A percentile compares a stretch with the other conserved stretches of the same genome.
Evolutionary conservation across 2,797 vertebrate species (phyloP).

Genomic region (Nyctibius grandis): DNA sequence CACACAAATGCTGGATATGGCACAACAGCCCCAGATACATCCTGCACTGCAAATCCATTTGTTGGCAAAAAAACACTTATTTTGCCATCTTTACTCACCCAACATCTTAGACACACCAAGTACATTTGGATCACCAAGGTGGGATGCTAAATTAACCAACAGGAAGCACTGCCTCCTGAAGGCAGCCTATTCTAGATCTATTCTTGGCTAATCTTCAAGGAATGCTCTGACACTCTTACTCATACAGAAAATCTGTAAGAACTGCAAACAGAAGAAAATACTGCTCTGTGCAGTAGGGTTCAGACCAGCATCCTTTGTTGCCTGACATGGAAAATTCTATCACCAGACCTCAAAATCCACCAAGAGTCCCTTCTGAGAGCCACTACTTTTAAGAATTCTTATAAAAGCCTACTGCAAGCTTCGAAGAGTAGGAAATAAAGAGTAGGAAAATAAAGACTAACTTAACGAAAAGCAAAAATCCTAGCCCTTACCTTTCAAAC

Average conservation of each 20-base stretch:
- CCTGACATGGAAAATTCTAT: background rate
- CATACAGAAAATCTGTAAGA: background rate
- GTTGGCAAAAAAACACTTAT: background rate
- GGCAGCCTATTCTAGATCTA: background rate
- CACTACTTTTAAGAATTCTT: background rate
- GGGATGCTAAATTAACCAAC: conserved; percentile 16
- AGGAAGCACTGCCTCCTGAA: conserved; percentile 7
- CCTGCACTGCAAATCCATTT: background rate
- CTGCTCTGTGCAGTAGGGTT: background rate
- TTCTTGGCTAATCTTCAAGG: conserved; percentile 6
- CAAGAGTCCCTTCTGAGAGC: background rate
- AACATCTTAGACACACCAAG: background rate
- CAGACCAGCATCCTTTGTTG: background rate
- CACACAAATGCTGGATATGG: background rate
- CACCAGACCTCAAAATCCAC: background rate
- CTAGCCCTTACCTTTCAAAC: background rate
- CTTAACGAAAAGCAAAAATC: background rate
- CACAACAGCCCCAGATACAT: background rate
- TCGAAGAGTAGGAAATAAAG: background rate
- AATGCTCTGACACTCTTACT: background rate
- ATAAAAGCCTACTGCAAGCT: background rate
- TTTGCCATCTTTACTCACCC: background rate
- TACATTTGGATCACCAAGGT: background rate
- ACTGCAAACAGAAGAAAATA: background rate
- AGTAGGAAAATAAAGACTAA: background rate